Conservation (phyloP, 2,888 invertebrate species). For the Pachycephus smyrnensis region DNA sequence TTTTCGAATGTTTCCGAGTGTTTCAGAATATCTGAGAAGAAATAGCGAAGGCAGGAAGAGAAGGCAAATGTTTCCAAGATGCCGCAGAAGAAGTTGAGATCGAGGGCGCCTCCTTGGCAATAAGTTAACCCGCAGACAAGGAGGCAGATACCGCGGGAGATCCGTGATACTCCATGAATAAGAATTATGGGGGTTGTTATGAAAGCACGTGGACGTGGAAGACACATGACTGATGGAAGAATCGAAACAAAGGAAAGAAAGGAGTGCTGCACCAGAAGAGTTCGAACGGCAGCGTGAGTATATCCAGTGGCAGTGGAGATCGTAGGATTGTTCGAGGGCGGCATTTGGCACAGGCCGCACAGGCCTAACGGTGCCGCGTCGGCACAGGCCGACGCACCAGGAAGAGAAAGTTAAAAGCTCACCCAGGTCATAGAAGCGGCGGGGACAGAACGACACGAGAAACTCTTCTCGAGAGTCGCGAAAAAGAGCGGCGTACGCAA, state of each 20-base stretch:
- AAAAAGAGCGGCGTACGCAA: too few species aligned
- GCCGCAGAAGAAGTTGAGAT: too few species aligned
- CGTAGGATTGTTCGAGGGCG: not conserved
- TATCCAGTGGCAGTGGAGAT: constrained; percentile 21
- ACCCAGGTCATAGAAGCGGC: not conserved
- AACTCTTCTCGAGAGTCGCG: constrained; percentile 20
- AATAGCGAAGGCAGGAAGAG: too few species aligned
- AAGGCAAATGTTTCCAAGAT: too few species aligned
- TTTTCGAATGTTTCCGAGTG: too few species aligned
- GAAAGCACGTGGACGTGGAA: constrained; percentile 14
- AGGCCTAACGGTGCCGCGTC: too few species aligned
- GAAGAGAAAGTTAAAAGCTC: constrained; percentile 27
- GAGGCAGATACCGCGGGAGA: constrained; percentile 19
- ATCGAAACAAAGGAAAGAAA: not conserved
- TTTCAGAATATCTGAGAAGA: too few species aligned
- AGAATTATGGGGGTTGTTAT: constrained; percentile 39
- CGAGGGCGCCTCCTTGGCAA: constrained; percentile 29
- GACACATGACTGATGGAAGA: not conserved
- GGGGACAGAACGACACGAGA: constrained; percentile 13
- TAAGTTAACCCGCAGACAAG: constrained; percentile 48
- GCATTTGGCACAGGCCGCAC: too few species aligned
- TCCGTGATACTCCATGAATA: constrained; percentile 35
- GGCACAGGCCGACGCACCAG: not conserved
- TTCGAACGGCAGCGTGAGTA: constrained; percentile 17
- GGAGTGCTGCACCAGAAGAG: not conserved